Conservation (phyloP, 2,113 vertebrate genomes). For the Leptosomus discolor region DNA sequence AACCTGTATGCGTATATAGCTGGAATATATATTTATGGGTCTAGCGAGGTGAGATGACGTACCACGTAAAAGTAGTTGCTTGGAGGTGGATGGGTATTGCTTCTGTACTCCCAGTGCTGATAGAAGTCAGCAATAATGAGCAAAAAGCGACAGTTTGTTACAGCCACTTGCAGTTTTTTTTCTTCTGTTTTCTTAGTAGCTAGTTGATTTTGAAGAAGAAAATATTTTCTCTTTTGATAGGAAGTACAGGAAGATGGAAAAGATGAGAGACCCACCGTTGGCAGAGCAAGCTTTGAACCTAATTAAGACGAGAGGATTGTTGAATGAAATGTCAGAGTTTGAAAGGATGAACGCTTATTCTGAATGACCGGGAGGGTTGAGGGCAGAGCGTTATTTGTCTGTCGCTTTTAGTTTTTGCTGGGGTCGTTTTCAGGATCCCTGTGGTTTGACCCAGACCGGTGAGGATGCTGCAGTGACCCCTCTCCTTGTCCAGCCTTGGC, state of each 20-base stretch:
- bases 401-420: not conserved
- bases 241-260: slow-evolving; percentile 58
- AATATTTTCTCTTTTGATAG: slow-evolving; percentile 54
- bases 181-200: not conserved
- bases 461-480: not conserved
- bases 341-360: not conserved
- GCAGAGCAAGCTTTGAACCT: slow-evolving; percentile 37
- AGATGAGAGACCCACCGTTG: slow-evolving; percentile 18
- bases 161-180: not conserved
- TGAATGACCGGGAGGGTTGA: not conserved
- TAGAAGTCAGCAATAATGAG: not conserved
- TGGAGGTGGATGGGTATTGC: not conserved
- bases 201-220: slow-evolving; percentile 50
- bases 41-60: not conserved
- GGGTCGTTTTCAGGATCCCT: not conserved
- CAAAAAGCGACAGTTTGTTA: not conserved
- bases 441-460: not conserved
- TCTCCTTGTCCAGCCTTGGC: not conserved
- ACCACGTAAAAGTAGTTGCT: not conserved
- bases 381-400: not conserved
- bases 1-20: not conserved
- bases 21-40: not conserved
- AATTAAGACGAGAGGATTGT: slow-evolving; percentile 26
- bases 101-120: not conserved
- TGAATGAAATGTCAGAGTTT: slow-evolving; percentile 24